Evolutionary conservation across 2,888 invertebrate genomes (phyloP).

Genomic region (Caenorhabditis becei): DNA sequence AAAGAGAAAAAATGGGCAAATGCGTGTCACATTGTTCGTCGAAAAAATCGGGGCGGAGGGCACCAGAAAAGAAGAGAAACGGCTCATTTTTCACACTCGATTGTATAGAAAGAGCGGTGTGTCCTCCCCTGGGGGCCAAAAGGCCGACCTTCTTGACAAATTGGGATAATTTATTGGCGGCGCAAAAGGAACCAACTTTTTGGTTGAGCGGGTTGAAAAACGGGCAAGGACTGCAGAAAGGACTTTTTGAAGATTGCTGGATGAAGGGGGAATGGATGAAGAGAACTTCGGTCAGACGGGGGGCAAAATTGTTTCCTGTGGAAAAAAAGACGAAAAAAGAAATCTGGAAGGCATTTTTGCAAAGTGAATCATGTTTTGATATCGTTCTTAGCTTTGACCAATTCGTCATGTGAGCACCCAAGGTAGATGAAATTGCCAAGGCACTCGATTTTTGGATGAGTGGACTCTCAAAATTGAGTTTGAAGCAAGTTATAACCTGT

Average conservation of each 20-base stretch:
- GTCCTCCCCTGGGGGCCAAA: slow-evolving; percentile 22
- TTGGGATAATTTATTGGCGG: slow-evolving; percentile 55
- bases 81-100: slow-evolving; percentile 59
- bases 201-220: slow-evolving; percentile 43
- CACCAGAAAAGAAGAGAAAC: slow-evolving; percentile 23
- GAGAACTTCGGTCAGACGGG: slow-evolving; percentile 1
- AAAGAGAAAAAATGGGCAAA: neutral
- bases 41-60: slow-evolving; percentile 27
- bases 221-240: slow-evolving; percentile 4
- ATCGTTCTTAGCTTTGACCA: too few relatives aligned
- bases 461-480: too few relatives aligned
- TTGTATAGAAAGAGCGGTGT: slow-evolving; percentile 48
- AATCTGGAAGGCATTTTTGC: too few relatives aligned
- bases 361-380: too few relatives aligned
- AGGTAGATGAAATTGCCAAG: too few relatives aligned
- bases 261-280: slow-evolving; percentile 9
- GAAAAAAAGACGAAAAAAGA: neutral
- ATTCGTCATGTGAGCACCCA: too few relatives aligned
- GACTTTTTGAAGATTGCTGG: slow-evolving; percentile 36
- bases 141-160: slow-evolving; percentile 54
- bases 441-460: too few relatives aligned
- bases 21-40: slow-evolving; percentile 4
- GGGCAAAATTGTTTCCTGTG: slow-evolving; percentile 20
- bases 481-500: too few relatives aligned
- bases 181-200: slow-evolving; percentile 25